Conservation (phyloP, 2,797 vertebrate species). For the Pygocentrus nattereri region DNA sequence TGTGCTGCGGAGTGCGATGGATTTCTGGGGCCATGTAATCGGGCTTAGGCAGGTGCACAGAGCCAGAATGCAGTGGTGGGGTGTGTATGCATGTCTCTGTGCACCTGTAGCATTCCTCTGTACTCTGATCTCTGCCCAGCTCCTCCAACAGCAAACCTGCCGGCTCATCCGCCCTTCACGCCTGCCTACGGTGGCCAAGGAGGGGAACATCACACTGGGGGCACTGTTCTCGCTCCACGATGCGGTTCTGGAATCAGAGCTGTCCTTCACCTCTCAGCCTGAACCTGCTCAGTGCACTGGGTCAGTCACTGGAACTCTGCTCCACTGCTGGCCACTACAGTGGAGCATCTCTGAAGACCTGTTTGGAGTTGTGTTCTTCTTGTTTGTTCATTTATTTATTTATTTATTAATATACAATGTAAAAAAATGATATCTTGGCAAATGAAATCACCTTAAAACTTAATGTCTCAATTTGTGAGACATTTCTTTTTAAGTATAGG, state of each 20-base stretch:
- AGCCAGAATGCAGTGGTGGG: slow-evolving; percentile 40
- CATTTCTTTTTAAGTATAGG: too few relatives aligned
- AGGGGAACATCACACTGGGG: slow-evolving; percentile 78
- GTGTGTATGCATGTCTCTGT: slow-evolving; percentile 18
- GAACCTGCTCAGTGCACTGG: slow-evolving; percentile 71
- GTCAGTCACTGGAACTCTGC: slow-evolving; percentile 59
- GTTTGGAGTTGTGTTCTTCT: neutral
- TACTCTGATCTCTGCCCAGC: slow-evolving; percentile 50
- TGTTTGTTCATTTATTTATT: neutral
- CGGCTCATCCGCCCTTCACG: slow-evolving; percentile 60
- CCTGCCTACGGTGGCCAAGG: slow-evolving; percentile 71
- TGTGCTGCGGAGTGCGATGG: neutral
- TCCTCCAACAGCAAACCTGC: slow-evolving; percentile 66
- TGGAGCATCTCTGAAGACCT: neutral
- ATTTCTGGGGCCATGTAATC: slow-evolving; percentile 12
- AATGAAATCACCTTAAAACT: too few relatives aligned
- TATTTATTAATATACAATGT: neutral
- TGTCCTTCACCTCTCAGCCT: slow-evolving; percentile 72
- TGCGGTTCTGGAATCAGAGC: slow-evolving; percentile 68
- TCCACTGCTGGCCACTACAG: neutral
- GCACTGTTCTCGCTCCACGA: slow-evolving; percentile 85
- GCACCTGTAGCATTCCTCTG: slow-evolving; percentile 38
- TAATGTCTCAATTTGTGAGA: too few relatives aligned
- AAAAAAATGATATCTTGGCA: too few relatives aligned
- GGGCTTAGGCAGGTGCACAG: slow-evolving; percentile 1